These are phyloP conservation scores for Zosterops pallidus DNA, from an alignment of 2,113 vertebrate species.

Conservation along the genomic window DNA sequence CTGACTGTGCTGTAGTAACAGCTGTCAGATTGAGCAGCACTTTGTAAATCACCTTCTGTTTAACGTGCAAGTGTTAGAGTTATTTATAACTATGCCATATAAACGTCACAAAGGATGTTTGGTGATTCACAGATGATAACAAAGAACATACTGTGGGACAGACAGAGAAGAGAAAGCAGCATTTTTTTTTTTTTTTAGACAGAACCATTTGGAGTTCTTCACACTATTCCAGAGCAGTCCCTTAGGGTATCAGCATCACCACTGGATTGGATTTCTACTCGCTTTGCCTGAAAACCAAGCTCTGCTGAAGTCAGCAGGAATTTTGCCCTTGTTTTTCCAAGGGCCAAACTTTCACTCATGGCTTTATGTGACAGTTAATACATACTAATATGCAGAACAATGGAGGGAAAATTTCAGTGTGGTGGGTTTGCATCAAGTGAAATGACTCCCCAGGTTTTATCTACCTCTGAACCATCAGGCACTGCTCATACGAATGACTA, in stretches of 20 bases:
- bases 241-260: not conserved
- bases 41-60: slow-evolving; percentile 60
- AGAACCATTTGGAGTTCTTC: not conserved
- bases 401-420: not conserved
- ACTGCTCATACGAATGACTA: not conserved
- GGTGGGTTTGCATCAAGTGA: not conserved
- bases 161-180: not conserved
- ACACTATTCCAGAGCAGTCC: not conserved
- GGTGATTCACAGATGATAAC: slow-evolving; percentile 33
- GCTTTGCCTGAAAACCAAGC: not conserved
- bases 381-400: not conserved
- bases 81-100: not conserved
- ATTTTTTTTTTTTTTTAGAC: not conserved
- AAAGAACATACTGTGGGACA: slow-evolving; percentile 6
- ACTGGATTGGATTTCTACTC: not conserved
- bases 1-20: slow-evolving; percentile 53
- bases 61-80: slow-evolving; percentile 10
- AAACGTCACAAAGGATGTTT: slow-evolving; percentile 25
- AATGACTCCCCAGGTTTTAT: not conserved
- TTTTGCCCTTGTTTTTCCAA: not conserved
- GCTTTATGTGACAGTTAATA: not conserved
- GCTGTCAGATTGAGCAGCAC: slow-evolving; percentile 46
- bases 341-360: not conserved
- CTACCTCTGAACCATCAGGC: not conserved
- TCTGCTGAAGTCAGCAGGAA: not conserved